Evolutionary conservation across 2,797 vertebrate species (phyloP).

Genomic region (Serranus cabrilla): DNA sequence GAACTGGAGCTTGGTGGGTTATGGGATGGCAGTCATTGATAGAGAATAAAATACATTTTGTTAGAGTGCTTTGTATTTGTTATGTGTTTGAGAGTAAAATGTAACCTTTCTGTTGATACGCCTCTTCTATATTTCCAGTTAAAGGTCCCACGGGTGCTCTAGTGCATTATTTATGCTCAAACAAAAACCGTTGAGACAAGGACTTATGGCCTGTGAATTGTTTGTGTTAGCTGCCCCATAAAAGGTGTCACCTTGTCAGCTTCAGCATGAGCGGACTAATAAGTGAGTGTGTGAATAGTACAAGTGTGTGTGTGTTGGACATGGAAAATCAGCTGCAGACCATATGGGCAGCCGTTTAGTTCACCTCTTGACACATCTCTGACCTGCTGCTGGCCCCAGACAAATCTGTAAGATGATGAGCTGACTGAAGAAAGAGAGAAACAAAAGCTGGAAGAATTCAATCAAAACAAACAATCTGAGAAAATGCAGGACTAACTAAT

Average conservation of each 20-base stretch:
- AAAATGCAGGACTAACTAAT: background rate
- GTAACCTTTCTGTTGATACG: constrained; percentile 28
- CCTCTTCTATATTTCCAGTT: constrained; percentile 59
- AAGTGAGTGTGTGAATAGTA: constrained; percentile 6
- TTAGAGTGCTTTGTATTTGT: background rate
- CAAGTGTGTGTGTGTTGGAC: constrained; percentile 53
- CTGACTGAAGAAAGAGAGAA: constrained; percentile 48
- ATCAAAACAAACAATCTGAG: constrained; percentile 51
- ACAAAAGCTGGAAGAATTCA: constrained; percentile 8
- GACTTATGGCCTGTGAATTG: constrained; percentile 89
- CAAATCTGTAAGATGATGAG: constrained; percentile 49
- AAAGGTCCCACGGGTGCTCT: constrained; percentile 81
- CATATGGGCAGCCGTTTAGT: constrained; percentile 88
- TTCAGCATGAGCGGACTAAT: constrained; percentile 47
- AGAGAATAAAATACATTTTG: background rate
- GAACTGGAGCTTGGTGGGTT: background rate
- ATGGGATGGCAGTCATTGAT: background rate
- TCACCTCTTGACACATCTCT: constrained; percentile 42
- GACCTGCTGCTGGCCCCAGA: constrained; percentile 48
- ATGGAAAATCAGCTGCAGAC: constrained; percentile 89
- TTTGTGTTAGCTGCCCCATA: constrained; percentile 87
- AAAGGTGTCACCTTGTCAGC: constrained; percentile 81
- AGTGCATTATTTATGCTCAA: constrained; percentile 87
- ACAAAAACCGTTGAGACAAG: constrained; percentile 87
- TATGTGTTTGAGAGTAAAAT: constrained; percentile 28